These are phyloP conservation scores for Pterocles gutturalis DNA, from an alignment of 2,113 vertebrate genomes.

Conservation along the genomic window DNA sequence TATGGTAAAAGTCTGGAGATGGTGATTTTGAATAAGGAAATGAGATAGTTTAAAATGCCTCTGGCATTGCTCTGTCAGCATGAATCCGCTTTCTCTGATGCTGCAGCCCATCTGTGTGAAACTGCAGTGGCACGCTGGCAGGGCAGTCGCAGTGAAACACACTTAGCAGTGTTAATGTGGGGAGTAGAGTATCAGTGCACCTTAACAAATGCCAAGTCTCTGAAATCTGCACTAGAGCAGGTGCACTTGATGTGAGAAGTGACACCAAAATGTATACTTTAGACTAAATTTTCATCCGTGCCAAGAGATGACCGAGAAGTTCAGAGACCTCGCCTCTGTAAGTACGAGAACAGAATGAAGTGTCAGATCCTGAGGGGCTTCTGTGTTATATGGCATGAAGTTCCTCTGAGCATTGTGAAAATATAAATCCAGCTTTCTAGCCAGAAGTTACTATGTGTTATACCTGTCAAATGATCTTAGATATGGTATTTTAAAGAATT, in stretches of 20 bases:
- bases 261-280: not conserved
- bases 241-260: not conserved
- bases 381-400: not conserved
- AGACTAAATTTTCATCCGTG: not conserved
- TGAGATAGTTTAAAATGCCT: not conserved
- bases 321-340: not conserved
- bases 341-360: rapidly evolving
- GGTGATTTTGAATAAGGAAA: not conserved
- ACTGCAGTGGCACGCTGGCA: rapidly evolving
- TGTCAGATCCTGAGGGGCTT: not conserved
- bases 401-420: not conserved
- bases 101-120: not conserved
- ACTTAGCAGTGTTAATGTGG: not conserved
- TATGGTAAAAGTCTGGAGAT: not conserved
- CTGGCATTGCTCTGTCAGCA: not conserved
- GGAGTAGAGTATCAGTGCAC: not conserved
- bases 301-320: not conserved
- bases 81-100: not conserved
- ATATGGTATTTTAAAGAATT: not conserved
- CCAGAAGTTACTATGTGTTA: not conserved
- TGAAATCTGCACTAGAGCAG: not conserved
- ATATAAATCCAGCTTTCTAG: not conserved
- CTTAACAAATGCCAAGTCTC: not conserved
- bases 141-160: not conserved
- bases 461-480: not conserved